phyloP scores from a whole-genome alignment of 2,113 vertebrate genomes.

The Pseudois nayaur region DNA sequence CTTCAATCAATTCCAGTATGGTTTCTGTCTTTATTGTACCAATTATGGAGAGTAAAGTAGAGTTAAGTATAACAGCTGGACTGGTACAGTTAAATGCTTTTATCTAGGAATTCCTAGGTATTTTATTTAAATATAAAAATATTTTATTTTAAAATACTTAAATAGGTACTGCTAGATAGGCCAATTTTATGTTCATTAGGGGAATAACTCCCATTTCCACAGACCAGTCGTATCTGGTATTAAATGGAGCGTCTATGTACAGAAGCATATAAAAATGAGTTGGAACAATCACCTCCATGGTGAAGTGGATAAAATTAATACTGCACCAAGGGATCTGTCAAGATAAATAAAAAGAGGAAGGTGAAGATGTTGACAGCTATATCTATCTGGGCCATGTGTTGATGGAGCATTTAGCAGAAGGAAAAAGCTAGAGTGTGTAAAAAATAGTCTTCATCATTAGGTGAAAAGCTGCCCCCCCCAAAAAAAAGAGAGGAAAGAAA shows the following conservation, averaged over 20 bases:
- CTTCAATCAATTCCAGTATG: neutral
- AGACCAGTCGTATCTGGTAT: neutral
- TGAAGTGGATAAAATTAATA: conserved; percentile 48
- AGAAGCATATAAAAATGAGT: neutral
- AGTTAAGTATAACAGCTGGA: neutral
- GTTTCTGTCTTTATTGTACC: neutral
- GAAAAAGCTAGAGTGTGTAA: conserved; percentile 3
- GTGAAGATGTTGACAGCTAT: conserved; percentile 37
- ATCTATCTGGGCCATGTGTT: neutral
- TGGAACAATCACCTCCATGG: conserved; percentile 5
- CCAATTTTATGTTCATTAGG: neutral
- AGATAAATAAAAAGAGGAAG: conserved; percentile 36
- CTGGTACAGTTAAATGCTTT: neutral
- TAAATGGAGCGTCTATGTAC: neutral
- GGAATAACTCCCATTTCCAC: neutral
- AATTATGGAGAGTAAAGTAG: neutral
- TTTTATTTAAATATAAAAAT: neutral
- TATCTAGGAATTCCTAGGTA: neutral
- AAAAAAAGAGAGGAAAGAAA: neutral
- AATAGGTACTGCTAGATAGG: neutral
- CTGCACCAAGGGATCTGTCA: neutral
- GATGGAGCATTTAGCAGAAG: neutral
- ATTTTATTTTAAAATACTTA: neutral
- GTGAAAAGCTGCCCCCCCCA: neutral
- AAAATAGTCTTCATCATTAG: neutral